Evolutionary conservation across 2,888 invertebrate genomes (phyloP).

Genomic region (Pristionchus japonicus): DNA sequence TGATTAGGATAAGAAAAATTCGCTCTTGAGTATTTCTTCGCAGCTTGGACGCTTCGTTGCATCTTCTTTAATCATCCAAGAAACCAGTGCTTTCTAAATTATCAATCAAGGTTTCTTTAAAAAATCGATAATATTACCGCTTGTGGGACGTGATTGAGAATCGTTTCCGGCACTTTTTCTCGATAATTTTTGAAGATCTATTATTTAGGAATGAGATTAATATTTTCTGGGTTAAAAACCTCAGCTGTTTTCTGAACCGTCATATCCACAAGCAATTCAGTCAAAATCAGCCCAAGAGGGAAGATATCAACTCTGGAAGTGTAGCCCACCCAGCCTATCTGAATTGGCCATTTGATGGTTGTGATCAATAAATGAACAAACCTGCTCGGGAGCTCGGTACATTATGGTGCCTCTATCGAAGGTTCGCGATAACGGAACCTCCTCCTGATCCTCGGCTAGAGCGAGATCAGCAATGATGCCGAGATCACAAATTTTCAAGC

Average conservation of each 20-base stretch:
- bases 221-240: too few relatives aligned
- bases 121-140: not conserved
- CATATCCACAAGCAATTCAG: not conserved
- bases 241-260: not conserved
- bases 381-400: not conserved
- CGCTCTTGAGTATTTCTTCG: not conserved
- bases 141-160: not conserved
- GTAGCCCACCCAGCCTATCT: not conserved
- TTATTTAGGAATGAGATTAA: too few relatives aligned
- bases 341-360: not conserved
- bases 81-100: too few relatives aligned
- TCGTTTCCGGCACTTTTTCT: not conserved
- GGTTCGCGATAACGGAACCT: too few relatives aligned
- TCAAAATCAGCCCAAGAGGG: not conserved
- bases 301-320: not conserved
- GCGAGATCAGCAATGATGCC: not conserved
- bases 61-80: not conserved
- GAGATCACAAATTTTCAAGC: not conserved
- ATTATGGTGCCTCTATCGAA: not conserved
- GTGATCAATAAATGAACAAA: not conserved
- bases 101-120: too few relatives aligned
- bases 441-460: too few relatives aligned
- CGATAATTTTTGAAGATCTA: too few relatives aligned
- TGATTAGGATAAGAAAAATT: too few relatives aligned
- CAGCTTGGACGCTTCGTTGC: not conserved